phyloP scores from a whole-genome alignment of 2,113 vertebrate species.

The Bombycilla garrulus region DNA sequence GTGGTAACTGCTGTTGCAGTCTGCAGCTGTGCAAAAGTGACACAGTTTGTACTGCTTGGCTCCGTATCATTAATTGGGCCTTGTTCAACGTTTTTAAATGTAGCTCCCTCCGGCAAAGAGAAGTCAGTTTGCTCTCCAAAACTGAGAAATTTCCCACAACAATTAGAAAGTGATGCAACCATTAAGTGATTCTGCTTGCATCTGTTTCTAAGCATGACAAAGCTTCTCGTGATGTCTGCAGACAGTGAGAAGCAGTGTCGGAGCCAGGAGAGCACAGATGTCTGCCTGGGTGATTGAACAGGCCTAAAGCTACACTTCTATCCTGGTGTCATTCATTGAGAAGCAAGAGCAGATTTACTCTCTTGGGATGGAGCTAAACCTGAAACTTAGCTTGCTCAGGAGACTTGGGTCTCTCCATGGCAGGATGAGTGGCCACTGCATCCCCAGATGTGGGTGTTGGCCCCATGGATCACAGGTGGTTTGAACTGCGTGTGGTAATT shows the following conservation, averaged over 20 bases:
- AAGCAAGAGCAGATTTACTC: not conserved
- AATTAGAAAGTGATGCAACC: not conserved
- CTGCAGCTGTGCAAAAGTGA: not conserved
- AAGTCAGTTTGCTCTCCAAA: not conserved
- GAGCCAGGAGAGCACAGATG: not conserved
- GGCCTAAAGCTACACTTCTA: not conserved
- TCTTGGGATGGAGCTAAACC: not conserved
- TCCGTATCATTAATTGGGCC: rapidly evolving
- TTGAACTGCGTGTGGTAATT: not conserved
- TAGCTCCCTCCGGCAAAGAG: not conserved
- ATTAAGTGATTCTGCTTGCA: not conserved
- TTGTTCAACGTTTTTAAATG: not conserved
- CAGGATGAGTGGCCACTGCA: not conserved
- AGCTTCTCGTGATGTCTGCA: not conserved
- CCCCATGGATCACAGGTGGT: not conserved
- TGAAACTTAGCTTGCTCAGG: not conserved
- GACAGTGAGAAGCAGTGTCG: not conserved
- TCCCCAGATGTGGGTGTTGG: rapidly evolving
- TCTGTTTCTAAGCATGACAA: not conserved
- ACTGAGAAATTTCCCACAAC: not conserved
- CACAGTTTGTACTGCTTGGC: not conserved
- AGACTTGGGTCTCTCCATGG: not conserved
- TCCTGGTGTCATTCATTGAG: not conserved
- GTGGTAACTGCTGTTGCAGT: not conserved
- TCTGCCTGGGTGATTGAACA: not conserved